These are phyloP conservation scores for Phenganax marumi DNA, from an alignment of 92 coral and sea anemone species.

Conservation along the genomic window DNA sequence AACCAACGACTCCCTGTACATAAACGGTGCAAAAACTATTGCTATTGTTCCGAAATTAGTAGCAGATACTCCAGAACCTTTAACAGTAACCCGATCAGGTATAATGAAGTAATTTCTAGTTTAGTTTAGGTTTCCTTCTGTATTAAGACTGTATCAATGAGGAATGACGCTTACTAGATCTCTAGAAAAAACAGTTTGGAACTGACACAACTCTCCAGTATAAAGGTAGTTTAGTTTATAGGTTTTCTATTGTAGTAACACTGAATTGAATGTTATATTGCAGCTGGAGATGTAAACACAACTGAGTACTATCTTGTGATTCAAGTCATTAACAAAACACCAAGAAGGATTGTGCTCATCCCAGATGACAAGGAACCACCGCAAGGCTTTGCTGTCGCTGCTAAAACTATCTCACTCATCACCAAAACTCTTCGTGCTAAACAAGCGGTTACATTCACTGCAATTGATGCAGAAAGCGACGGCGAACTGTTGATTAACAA, in stretches of 20 bases:
- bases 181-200: no score
- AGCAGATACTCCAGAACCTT: slow-evolving; percentile 42
- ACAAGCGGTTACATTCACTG: slow-evolving; percentile 62
- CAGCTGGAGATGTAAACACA: slow-evolving; percentile 40
- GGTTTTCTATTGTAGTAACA: background rate
- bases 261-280: background rate
- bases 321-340: slow-evolving; percentile 74
- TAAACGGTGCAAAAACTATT: slow-evolving; percentile 59
- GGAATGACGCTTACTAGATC: no score
- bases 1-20: slow-evolving; percentile 53
- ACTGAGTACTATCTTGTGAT: slow-evolving; percentile 59
- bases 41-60: slow-evolving; percentile 59
- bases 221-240: no score
- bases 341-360: slow-evolving; percentile 61
- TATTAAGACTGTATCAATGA: background rate
- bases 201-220: no score
- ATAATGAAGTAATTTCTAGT: slow-evolving; percentile 23
- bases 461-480: slow-evolving; percentile 76
- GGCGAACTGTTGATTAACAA: slow-evolving; percentile 67
- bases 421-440: slow-evolving; percentile 53
- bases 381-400: slow-evolving; percentile 61
- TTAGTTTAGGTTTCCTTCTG: background rate
- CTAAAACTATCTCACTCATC: slow-evolving; percentile 60
- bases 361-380: slow-evolving; percentile 80
- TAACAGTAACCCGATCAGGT: slow-evolving; percentile 65